Conservation (phyloP, 2,113 vertebrate species). For the Myotis brandtii region DNA sequence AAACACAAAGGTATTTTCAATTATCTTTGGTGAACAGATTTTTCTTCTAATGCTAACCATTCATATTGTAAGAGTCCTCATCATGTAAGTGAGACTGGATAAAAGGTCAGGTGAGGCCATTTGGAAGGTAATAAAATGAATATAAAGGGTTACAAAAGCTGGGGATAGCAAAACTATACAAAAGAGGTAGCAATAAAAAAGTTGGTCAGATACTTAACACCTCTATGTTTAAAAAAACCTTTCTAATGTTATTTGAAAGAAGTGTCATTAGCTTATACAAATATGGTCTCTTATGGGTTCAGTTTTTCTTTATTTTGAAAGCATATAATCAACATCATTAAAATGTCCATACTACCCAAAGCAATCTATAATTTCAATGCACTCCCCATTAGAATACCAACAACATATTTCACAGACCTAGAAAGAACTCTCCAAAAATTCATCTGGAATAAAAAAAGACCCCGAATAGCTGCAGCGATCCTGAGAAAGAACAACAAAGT, state of each 20-base stretch:
- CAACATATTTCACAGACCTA: too few species aligned
- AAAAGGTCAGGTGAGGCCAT: conserved; percentile 4
- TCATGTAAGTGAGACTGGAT: conserved; percentile 49
- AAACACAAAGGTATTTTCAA: conserved; percentile 71
- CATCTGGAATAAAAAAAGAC: too few species aligned
- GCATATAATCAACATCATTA: background rate
- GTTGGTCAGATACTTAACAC: background rate
- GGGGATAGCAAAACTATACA: conserved; percentile 19
- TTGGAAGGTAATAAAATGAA: conserved; percentile 57
- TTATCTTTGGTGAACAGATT: conserved; percentile 71
- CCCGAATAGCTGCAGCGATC: too few species aligned
- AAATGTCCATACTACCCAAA: too few species aligned
- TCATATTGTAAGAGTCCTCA: conserved; percentile 41
- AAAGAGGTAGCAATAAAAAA: background rate
- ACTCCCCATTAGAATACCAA: too few species aligned
- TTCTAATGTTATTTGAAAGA: conserved; percentile 23
- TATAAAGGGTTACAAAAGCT: conserved; percentile 53
- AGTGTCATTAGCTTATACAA: background rate
- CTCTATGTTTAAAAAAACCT: background rate
- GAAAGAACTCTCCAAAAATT: too few species aligned
- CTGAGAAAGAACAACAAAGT: too few species aligned
- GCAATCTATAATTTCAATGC: too few species aligned
- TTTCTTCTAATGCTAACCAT: conserved; percentile 69
- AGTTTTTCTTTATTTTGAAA: conserved; percentile 1
- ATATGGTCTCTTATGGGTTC: background rate